These are phyloP conservation scores for Tetragnatha montana DNA, from an alignment of 2,888 invertebrate genomes.

Conservation along the genomic window DNA sequence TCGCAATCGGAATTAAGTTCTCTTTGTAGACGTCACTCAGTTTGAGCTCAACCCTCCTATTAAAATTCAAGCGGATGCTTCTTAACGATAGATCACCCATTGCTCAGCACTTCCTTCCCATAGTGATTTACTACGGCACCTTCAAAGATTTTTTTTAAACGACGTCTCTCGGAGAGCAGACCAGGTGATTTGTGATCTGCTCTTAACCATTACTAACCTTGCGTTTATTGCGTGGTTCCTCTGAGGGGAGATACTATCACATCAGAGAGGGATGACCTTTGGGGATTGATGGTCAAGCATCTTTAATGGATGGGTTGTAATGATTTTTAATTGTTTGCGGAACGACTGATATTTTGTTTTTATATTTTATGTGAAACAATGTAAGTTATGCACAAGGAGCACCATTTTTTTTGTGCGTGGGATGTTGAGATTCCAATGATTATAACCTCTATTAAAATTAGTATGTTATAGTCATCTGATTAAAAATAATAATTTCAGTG, in stretches of 20 bases:
- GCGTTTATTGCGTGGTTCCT: neutral
- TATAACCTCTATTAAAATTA: too few relatives aligned
- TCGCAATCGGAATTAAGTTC: too few relatives aligned
- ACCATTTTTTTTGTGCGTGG: too few relatives aligned
- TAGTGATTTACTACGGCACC: constrained; percentile 16
- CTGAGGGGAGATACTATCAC: neutral
- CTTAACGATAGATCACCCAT: neutral
- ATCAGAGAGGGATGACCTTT: neutral
- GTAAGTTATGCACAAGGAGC: too few relatives aligned
- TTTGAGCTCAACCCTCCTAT: neutral
- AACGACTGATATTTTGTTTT: neutral
- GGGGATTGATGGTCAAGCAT: neutral
- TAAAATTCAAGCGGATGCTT: neutral
- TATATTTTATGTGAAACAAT: too few relatives aligned
- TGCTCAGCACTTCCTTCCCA: constrained; percentile 3
- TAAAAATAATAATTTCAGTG: too few relatives aligned
- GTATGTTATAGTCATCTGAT: too few relatives aligned
- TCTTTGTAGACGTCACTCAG: too few relatives aligned
- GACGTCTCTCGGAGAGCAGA: neutral
- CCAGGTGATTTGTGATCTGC: neutral
- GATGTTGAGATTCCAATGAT: too few relatives aligned
- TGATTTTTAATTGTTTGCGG: neutral
- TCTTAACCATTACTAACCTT: neutral
- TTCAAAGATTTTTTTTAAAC: constrained; percentile 1
- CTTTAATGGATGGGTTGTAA: neutral